phyloP scores from a whole-genome alignment of 2,113 vertebrate species.

The Marcusenius ussheri region DNA sequence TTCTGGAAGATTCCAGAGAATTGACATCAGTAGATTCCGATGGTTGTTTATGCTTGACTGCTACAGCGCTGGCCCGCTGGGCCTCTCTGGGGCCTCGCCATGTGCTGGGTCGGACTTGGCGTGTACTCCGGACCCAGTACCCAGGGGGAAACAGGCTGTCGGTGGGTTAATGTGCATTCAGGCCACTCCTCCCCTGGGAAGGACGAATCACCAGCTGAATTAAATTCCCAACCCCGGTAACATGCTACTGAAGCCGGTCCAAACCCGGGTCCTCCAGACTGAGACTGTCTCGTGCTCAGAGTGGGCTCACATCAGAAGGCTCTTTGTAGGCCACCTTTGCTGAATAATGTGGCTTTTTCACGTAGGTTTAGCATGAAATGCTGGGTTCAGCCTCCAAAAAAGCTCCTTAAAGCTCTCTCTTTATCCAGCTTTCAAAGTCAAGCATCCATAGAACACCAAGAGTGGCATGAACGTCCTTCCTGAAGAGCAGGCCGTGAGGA shows the following conservation, averaged over 20 bases:
- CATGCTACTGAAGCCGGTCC: neutral
- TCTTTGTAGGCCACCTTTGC: neutral
- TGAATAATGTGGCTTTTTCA: neutral
- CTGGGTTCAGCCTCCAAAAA: neutral
- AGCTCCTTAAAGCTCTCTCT: neutral
- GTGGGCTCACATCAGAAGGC: neutral
- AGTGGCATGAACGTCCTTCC: neutral
- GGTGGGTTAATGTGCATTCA: neutral
- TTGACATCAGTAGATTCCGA: neutral
- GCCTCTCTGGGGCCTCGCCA: neutral
- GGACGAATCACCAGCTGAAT: neutral
- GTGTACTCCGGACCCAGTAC: neutral
- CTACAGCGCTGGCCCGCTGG: neutral
- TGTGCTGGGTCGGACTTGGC: neutral
- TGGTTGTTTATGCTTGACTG: neutral
- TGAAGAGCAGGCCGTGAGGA: neutral
- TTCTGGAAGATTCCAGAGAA: neutral
- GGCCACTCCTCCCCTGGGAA: neutral
- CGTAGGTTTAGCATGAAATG: neutral
- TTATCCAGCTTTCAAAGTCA: neutral
- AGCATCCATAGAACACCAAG: neutral
- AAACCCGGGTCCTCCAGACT: neutral
- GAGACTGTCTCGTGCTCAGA: neutral
- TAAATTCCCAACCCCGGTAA: neutral
- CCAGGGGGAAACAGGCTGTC: neutral